phyloP scores from a whole-genome alignment of 2,888 invertebrate species.

The Cenopis cana region DNA sequence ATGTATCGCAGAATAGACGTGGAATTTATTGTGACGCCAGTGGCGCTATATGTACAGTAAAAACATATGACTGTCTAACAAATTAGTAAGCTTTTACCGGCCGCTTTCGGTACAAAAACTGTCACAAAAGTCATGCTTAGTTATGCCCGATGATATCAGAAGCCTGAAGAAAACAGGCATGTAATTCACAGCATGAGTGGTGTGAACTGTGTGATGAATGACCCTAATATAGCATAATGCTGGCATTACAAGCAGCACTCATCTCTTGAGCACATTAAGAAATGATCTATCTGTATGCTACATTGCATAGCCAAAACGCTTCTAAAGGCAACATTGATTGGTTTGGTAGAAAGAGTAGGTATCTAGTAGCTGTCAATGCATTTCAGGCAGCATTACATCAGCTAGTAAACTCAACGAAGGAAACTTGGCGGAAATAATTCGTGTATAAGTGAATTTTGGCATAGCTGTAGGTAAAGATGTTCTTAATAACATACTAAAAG shows the following conservation, averaged over 20 bases:
- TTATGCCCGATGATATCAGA: not conserved
- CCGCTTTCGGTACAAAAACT: not conserved
- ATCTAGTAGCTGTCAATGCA: too few species aligned
- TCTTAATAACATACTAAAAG: too few species aligned
- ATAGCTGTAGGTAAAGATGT: too few species aligned
- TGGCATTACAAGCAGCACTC: not conserved
- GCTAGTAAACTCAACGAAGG: too few species aligned
- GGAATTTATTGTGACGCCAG: slow-evolving; percentile 53
- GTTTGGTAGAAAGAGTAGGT: too few species aligned
- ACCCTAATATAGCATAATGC: not conserved
- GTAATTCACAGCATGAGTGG: not conserved
- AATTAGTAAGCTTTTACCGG: not conserved
- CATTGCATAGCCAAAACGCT: too few species aligned
- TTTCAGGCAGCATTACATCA: too few species aligned
- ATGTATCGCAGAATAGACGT: slow-evolving; percentile 55
- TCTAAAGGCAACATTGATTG: too few species aligned
- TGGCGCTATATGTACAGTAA: slow-evolving; percentile 39
- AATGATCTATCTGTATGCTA: too few species aligned
- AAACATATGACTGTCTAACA: not conserved
- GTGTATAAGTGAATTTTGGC: too few species aligned
- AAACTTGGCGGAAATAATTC: too few species aligned
- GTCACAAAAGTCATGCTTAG: not conserved
- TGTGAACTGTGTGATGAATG: not conserved
- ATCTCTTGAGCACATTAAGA: not conserved
- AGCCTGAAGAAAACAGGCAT: not conserved